Evolutionary conservation across 2,113 vertebrate species (phyloP).

Genomic region (Pao palembangensis): DNA sequence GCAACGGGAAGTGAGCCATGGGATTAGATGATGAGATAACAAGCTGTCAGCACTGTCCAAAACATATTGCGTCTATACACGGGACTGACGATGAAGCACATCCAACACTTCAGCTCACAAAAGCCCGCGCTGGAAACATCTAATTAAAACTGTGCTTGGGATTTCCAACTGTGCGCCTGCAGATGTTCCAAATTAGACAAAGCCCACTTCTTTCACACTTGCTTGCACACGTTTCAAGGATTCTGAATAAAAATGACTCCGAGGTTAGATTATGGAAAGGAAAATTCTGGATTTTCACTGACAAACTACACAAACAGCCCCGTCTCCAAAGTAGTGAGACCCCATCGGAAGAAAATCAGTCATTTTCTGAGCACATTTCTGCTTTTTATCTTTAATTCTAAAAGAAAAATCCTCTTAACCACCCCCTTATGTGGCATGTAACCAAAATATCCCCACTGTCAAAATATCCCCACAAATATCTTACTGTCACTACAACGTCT

Average conservation of each 20-base stretch:
- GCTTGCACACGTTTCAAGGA: not conserved
- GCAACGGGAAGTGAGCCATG: conserved; percentile 46
- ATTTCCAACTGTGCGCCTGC: conserved; percentile 26
- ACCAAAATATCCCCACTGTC: too few relatives aligned
- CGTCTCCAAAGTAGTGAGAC: too few relatives aligned
- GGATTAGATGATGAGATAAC: conserved; percentile 59
- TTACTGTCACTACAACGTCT: too few relatives aligned
- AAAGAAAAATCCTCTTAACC: too few relatives aligned
- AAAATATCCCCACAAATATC: too few relatives aligned
- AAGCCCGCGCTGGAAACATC: conserved; percentile 31
- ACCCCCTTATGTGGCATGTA: too few relatives aligned
- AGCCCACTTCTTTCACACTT: conserved; percentile 3
- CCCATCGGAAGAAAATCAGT: too few relatives aligned
- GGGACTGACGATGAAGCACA: conserved; percentile 25
- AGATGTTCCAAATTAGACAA: conserved; percentile 32
- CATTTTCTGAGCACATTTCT: too few relatives aligned
- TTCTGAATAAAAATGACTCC: not conserved
- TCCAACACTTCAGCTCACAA: conserved; percentile 25
- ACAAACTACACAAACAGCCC: too few relatives aligned
- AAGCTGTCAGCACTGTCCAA: conserved; percentile 52
- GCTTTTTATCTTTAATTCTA: too few relatives aligned
- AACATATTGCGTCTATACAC: conserved; percentile 34
- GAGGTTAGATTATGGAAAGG: not conserved
- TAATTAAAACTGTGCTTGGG: conserved; percentile 40
- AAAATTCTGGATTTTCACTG: too few relatives aligned